phyloP scores from a whole-genome alignment of 2,113 vertebrate species.

The Gobio gobio region DNA sequence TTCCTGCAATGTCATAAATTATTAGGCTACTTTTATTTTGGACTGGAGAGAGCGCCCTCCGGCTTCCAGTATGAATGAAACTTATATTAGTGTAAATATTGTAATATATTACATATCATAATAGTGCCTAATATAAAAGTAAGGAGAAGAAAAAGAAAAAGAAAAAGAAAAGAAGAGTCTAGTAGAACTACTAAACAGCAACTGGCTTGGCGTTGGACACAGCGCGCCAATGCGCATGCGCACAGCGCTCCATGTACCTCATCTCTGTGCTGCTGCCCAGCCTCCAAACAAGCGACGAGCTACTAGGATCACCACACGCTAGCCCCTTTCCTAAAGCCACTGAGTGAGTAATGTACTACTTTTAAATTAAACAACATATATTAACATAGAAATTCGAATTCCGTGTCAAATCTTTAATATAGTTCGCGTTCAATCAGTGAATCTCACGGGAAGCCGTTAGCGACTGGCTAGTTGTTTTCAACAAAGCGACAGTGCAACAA shows the following conservation, averaged over 20 bases:
- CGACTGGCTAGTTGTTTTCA: constrained; percentile 57
- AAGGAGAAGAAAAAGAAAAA: too few species aligned
- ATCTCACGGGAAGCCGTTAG: constrained; percentile 51
- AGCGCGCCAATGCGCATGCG: constrained; percentile 78
- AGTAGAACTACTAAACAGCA: neutral
- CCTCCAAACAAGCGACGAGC: constrained; percentile 79
- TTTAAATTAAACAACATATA: neutral
- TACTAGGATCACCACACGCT: constrained; percentile 75
- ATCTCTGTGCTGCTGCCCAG: constrained; percentile 82
- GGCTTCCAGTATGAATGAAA: too few species aligned
- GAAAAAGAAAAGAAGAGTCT: too few species aligned
- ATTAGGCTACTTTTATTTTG: too few species aligned
- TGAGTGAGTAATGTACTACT: constrained; percentile 78
- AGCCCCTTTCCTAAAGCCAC: constrained; percentile 72
- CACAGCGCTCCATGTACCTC: constrained; percentile 72
- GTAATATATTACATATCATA: too few species aligned
- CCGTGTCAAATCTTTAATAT: constrained; percentile 55
- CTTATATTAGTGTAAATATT: too few species aligned
- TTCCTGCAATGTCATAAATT: too few species aligned
- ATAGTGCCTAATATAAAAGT: too few species aligned
- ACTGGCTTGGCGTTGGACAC: constrained; percentile 64
- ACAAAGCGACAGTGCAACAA: constrained; percentile 77
- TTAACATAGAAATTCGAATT: neutral
- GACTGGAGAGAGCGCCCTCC: too few species aligned
- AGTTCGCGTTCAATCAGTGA: constrained; percentile 60